These are phyloP conservation scores for Drosophila gunungcola DNA, from an alignment of 1,140 invertebrate species.

Conservation along the genomic window DNA sequence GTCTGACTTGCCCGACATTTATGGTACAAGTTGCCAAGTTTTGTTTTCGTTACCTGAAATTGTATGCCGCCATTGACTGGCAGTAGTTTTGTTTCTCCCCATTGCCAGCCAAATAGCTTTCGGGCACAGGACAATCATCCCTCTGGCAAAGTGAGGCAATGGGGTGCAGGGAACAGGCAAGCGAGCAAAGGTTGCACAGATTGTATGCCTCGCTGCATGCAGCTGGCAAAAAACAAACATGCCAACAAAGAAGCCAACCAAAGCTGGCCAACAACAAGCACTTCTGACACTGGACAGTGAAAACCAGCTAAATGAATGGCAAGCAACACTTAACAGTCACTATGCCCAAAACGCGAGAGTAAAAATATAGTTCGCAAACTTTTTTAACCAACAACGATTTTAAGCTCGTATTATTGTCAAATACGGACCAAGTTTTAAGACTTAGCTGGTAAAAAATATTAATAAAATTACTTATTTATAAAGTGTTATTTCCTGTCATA, in stretches of 20 bases:
- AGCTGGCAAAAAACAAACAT: slow-evolving; percentile 50
- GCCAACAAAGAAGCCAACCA: slow-evolving; percentile 38
- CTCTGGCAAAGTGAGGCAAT: slow-evolving; percentile 26
- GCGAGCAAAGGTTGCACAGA: slow-evolving; percentile 70
- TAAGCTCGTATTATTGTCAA: no score
- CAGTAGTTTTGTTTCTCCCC: slow-evolving; percentile 47
- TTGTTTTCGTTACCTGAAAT: slow-evolving; percentile 64
- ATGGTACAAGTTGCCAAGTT: slow-evolving; percentile 69
- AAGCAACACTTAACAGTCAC: no score
- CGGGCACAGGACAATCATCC: slow-evolving; percentile 65
- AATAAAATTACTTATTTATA: no score
- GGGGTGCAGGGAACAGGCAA: slow-evolving; percentile 20
- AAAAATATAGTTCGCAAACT: no score
- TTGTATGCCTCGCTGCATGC: slow-evolving; percentile 71
- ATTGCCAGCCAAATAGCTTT: slow-evolving; percentile 65
- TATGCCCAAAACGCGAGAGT: no score
- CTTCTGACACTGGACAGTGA: slow-evolving; percentile 6
- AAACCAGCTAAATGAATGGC: neutral
- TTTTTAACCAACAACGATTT: no score
- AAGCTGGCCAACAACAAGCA: slow-evolving; percentile 17
- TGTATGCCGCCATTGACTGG: slow-evolving; percentile 73
- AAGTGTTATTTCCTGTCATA: no score
- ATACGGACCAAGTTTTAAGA: no score
- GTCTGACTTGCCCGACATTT: slow-evolving; percentile 58
- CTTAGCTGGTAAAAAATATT: no score